Evolutionary conservation across 1,140 invertebrate genomes (phyloP).

Genomic region (Himalopsyche phryganea): DNA sequence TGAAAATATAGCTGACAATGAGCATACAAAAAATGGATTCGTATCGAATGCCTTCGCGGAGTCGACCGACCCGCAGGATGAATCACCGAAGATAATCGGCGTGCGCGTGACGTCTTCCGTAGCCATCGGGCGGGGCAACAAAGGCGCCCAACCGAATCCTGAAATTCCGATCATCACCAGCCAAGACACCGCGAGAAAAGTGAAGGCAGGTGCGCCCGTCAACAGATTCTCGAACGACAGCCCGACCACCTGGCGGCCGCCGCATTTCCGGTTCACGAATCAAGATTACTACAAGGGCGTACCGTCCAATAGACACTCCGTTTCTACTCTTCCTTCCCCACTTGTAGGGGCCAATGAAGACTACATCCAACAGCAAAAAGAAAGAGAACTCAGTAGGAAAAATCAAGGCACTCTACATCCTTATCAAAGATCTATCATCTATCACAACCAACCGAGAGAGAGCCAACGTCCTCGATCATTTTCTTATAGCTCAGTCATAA

Average conservation of each 20-base stretch:
- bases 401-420: conserved; percentile 27
- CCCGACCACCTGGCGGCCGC: conserved; percentile 31
- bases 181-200: conserved; percentile 22
- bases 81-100: conserved; percentile 45
- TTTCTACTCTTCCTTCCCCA: conserved; percentile 23
- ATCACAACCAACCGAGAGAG: conserved; percentile 19
- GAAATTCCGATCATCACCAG: conserved; percentile 15
- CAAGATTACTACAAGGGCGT: conserved; percentile 28
- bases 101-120: conserved; percentile 52
- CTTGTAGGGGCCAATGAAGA: conserved; percentile 29
- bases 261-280: conserved; percentile 16
- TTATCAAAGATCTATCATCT: conserved; percentile 27
- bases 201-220: conserved; percentile 8
- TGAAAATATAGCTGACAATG: conserved; percentile 22
- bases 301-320: conserved; percentile 29
- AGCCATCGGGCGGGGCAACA: conserved; percentile 42
- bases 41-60: conserved; percentile 12
- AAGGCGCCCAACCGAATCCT: conserved; percentile 13
- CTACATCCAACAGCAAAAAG: conserved; percentile 32
- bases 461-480: conserved; percentile 26
- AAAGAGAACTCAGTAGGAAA: conserved; percentile 24
- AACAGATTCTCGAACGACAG: conserved; percentile 19
- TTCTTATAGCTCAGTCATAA: conserved; percentile 33
- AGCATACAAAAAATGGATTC: conserved; percentile 23
- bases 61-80: conserved; percentile 32